Evolutionary conservation across 1,140 invertebrate species (phyloP).

Genomic region (Drosophila quadrilineata): DNA sequence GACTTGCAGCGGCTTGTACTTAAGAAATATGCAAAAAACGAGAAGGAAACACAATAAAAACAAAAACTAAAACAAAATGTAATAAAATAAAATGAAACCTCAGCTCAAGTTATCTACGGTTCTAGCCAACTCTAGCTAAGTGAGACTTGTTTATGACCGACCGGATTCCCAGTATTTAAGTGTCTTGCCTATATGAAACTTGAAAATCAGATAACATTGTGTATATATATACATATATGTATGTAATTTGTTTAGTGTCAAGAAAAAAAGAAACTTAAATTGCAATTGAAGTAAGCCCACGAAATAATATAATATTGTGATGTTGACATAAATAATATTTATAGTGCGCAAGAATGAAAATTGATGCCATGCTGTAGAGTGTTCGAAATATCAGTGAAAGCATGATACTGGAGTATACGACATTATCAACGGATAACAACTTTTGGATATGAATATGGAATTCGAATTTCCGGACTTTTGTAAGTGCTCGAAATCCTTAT

Average conservation of each 20-base stretch:
- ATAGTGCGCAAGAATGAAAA: slow-evolving; percentile 21
- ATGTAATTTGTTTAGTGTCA: no score
- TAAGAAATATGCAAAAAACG: slow-evolving; percentile 5
- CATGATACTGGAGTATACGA: slow-evolving; percentile 46
- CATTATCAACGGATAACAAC: slow-evolving; percentile 29
- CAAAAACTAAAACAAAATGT: no score
- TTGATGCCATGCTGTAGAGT: slow-evolving; percentile 46
- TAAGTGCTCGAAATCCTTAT: slow-evolving; percentile 37
- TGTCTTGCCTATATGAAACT: no score
- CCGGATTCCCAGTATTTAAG: no score
- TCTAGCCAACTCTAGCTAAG: no score
- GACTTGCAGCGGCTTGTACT: not conserved
- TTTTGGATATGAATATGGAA: slow-evolving; percentile 69
- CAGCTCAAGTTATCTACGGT: no score
- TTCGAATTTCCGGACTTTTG: slow-evolving; percentile 69
- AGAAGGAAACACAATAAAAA: not conserved
- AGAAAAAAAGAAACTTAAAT: no score
- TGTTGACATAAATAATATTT: not conserved
- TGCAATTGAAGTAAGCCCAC: not conserved
- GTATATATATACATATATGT: no score
- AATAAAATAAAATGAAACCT: no score
- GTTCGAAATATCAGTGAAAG: slow-evolving; percentile 25
- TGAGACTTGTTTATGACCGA: no score
- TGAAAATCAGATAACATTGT: no score
- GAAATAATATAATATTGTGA: not conserved